phyloP scores from a whole-genome alignment of 2,113 vertebrate genomes.

The Solea senegalensis region DNA sequence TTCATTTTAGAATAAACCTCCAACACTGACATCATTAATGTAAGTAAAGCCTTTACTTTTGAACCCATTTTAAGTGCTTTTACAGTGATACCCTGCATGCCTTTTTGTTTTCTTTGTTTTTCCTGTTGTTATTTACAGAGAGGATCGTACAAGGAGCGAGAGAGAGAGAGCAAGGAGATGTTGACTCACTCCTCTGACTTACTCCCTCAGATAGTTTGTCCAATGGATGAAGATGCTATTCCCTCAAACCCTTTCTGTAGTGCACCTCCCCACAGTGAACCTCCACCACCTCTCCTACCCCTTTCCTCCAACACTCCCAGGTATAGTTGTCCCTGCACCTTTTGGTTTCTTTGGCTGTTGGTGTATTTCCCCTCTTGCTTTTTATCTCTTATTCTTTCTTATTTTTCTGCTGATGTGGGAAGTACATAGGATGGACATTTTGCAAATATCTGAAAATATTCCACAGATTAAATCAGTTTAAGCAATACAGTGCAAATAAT shows the following conservation, averaged over 20 bases:
- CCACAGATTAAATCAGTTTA: not conserved
- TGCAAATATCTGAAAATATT: not conserved
- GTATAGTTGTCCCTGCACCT: constrained; percentile 69
- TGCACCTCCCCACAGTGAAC: constrained; percentile 62
- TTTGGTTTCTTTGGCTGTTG: constrained; percentile 35
- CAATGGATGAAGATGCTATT: constrained; percentile 74
- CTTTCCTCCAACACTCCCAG: constrained; percentile 72
- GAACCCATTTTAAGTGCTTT: not conserved
- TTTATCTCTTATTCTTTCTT: not conserved
- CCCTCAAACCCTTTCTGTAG: constrained; percentile 68
- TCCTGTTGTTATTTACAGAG: constrained; percentile 64
- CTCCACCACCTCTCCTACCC: constrained; percentile 58
- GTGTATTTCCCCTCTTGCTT: constrained; percentile 17
- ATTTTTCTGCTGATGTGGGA: not conserved
- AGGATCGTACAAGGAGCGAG: constrained; percentile 34
- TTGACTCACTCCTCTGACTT: constrained; percentile 69
- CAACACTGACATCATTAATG: not conserved
- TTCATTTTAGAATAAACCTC: constrained; percentile 23
- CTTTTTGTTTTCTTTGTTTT: constrained; percentile 23
- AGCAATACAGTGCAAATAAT: not conserved
- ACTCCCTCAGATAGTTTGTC: constrained; percentile 63
- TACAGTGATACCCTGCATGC: constrained; percentile 38
- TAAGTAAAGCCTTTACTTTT: constrained; percentile 12
- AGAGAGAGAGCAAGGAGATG: constrained; percentile 63
- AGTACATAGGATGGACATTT: not conserved